Evolutionary conservation across 2,888 invertebrate genomes (phyloP), one percentile per base, ranked within the genome.

Genomic region (Noctua pronuba): DNA sequence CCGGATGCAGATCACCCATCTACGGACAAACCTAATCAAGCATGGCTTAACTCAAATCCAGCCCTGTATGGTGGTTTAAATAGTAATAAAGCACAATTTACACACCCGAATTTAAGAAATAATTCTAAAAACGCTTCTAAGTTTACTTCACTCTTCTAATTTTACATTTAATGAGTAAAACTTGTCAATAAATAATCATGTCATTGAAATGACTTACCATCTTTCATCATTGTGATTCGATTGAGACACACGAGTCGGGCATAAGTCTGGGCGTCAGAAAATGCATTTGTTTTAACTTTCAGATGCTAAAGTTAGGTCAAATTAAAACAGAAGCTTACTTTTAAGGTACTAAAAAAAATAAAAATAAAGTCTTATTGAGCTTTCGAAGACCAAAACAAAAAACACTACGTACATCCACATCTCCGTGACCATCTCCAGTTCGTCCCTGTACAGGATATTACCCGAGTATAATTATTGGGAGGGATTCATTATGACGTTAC

Each of bases 401-500:
- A 41, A 44, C 31, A 46, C 35, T n/a, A 38, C 13, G 13, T 28
- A 0, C 6, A 18, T 5, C 18, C 13, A n/a, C 65, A 31, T 49
- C 71, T 67, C 44, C 71, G 52, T 68, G 18, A 35, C 64, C 35
- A 79, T 52, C 66, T 75, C 74, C 24, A 90, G 72, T 90, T 75
- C 91, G 82, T 84, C 89, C 81, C 90, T 88, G 88, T 80, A 86
- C 89, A 91, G 91, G 91, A 93, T 93, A 93, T 94, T 94, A 93
- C 92, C 90, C 83, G 89, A 85, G 89, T 91, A 89, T 95, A 95
- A 95, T 95, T 95, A 95, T 94, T 94, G 90, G 90, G 92, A 91
- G 92, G 94, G 93, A 88, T 93, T 93, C 94, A 95, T 95, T 95
- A 95, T 94, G 92, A 94, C 84, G 93, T 93, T 95, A 95, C 95